These are phyloP conservation scores for Parasteatoda tepidariorum DNA, from an alignment of 1,140 invertebrate species.

Conservation along the genomic window DNA sequence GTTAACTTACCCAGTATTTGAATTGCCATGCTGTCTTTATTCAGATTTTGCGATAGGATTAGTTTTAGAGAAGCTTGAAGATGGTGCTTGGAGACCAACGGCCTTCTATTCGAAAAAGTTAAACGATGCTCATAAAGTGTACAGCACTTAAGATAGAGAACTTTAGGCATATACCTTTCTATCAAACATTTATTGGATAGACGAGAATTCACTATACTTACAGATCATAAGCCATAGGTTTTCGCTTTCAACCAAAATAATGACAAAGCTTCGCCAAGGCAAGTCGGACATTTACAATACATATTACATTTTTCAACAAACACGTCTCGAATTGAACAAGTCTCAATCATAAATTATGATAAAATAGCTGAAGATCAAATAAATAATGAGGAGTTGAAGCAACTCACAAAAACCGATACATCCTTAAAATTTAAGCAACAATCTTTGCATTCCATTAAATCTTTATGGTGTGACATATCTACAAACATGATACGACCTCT, in stretches of 20 bases:
- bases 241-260: not conserved
- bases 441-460: not conserved
- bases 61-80: no score
- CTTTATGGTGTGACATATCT: conserved; percentile 30
- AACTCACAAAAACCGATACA: not conserved
- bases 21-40: no score
- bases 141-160: no score
- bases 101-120: no score
- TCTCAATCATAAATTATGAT: not conserved
- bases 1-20: no score
- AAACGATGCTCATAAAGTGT: no score
- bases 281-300: conserved; percentile 65
- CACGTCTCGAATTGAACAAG: conserved; percentile 62
- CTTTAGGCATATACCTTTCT: no score
- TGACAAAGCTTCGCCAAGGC: conserved; percentile 15
- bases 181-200: no score
- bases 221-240: not conserved
- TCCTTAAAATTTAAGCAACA: not conserved
- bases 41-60: no score
- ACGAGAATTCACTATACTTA: no score
- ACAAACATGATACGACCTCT: not conserved
- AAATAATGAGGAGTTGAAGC: not conserved
- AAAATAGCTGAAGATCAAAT: not conserved
- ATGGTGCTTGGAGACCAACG: no score
- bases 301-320: conserved; percentile 68